These are phyloP conservation scores for Cerastis leucographa DNA, from an alignment of 2,888 invertebrate genomes.

Conservation along the genomic window DNA sequence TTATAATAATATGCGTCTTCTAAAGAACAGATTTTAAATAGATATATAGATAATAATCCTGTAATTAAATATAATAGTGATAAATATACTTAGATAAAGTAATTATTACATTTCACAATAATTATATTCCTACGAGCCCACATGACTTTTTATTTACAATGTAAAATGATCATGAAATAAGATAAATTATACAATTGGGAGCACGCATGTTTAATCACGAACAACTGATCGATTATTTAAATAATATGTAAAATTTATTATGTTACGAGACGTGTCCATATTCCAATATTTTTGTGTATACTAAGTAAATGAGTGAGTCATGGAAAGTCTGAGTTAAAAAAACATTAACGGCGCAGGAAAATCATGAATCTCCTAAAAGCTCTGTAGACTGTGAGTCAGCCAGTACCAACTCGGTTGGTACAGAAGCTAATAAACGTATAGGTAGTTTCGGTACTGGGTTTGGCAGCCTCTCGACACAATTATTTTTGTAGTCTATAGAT, in stretches of 20 bases:
- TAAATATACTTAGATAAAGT: neutral
- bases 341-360: neutral
- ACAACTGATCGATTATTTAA: conserved; percentile 42
- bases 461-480: neutral
- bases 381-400: neutral
- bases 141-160: conserved; percentile 35
- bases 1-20: neutral
- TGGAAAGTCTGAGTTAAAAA: neutral
- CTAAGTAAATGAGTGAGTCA: neutral
- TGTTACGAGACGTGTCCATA: neutral
- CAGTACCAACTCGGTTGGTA: neutral
- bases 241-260: conserved; percentile 7
- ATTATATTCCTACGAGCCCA: conserved; percentile 15
- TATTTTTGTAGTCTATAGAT: neutral
- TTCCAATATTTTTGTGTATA: neutral
- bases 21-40: neutral
- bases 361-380: neutral
- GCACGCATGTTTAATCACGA: conserved; percentile 34
- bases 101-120: conserved; percentile 8
- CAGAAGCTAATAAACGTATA: neutral
- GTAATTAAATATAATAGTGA: neutral
- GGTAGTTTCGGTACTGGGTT: neutral
- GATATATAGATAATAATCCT: no score
- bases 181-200: conserved; percentile 56
- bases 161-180: conserved; percentile 40